Base-by-base conservation (phyloP, 2,797 vertebrate species). In the Denticeps clupeoides region DNA sequence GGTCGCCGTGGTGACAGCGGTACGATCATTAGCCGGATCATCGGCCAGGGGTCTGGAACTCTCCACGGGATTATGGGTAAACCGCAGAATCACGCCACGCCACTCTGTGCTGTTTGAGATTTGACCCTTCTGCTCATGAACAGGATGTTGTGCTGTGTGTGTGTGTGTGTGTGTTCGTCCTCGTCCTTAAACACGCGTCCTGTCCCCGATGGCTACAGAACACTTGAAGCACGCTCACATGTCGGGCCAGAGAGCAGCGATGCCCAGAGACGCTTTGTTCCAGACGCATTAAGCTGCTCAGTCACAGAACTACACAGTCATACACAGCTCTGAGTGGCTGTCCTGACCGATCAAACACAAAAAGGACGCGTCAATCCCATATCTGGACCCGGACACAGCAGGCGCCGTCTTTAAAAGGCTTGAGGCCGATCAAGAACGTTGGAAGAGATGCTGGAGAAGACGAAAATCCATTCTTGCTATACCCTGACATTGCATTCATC, bases 171-270 rank as follows among this genome's bases (percentile, higher is more conserved):
- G 15, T 19, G 25, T 9, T 26, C 10, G 5, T 38, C 9, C 6
- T 22, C 21, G 23, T 44, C 19, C 45, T 25, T 18, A 35, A 18
- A 7, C 9, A 11, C 35, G 40, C 4, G 29, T 61, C 55, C 49
- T 55, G 50, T 52, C 41, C 47, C 25, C 38, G 52, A 40, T 31
- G 60, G 50, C 37, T 51, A 41, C 38, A 18, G 45, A 58, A 54
- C 49, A 58, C 32, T 62, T 61, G 41, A n/a, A 31, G 29, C 32
- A 3, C 33, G 9, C 29, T 40, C 26, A 26, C 47, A 50, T 52
- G 51, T 47, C 57, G 51, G 51, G 48, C 41, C 42, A 11, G 24
- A 43, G 59, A 45, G n/a, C n/a, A n/a, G n/a, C n/a, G n/a, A n/a
- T n/a, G n/a, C n/a, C n/a, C n/a, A n/a, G n/a, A n/a, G n/a, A 19